Percentiles rank a stretch among this genome's conserved stretches.
Conservation (phyloP, 2,888 invertebrate species). For the Corythucha ciliata region DNA sequence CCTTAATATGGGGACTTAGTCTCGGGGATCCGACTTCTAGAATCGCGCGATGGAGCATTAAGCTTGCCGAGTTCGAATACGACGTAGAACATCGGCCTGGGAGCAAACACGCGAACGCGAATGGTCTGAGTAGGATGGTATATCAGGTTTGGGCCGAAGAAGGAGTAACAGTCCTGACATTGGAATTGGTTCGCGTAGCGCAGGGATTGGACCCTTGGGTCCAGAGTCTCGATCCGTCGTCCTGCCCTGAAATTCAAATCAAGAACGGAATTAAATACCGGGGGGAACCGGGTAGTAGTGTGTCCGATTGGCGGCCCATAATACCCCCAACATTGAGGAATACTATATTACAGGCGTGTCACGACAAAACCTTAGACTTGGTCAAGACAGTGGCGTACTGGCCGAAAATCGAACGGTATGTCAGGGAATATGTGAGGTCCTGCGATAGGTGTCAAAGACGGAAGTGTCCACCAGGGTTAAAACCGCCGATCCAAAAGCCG, state of each 20-base stretch:
- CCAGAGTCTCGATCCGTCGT: neutral
- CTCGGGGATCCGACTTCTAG: conserved; percentile 41
- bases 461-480: conserved; percentile 33
- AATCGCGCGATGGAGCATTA: conserved; percentile 39
- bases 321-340: too few relatives aligned
- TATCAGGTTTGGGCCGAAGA: too few relatives aligned
- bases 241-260: too few relatives aligned
- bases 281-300: too few relatives aligned
- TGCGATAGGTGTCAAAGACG: conserved; percentile 39
- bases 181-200: neutral
- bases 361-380: conserved; percentile 34
- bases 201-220: conserved; percentile 7
- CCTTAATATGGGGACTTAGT: conserved; percentile 39
- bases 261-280: too few relatives aligned
- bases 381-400: conserved; percentile 36
- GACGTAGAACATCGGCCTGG: neutral
- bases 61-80: conserved; percentile 34
- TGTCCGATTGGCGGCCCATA: too few relatives aligned
- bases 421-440: conserved; percentile 36
- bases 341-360: too few relatives aligned
- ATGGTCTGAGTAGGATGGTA: conserved; percentile 23
- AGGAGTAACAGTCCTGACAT: neutral
- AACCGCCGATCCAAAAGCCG: conserved; percentile 38
- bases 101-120: conserved; percentile 22
- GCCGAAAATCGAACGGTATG: conserved; percentile 38